These are phyloP conservation scores for Paedocypris micromegethes DNA, from an alignment of 2,797 vertebrate genomes.

Conservation along the genomic window DNA sequence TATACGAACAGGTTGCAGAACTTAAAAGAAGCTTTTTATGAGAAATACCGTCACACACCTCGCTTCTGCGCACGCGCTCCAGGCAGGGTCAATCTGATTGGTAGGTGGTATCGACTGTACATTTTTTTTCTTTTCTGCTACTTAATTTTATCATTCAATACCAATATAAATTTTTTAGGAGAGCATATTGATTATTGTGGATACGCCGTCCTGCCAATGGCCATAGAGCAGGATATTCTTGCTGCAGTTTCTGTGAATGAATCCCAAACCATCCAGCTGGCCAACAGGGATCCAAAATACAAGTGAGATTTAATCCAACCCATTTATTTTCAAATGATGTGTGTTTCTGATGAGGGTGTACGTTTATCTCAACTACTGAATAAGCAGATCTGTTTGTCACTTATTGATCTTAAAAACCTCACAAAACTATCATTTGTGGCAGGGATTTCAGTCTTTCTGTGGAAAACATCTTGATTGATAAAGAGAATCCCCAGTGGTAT, in stretches of 20 bases:
- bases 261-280: constrained; percentile 72
- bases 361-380: too few relatives aligned
- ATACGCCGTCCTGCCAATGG: constrained; percentile 96
- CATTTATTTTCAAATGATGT: too few relatives aligned
- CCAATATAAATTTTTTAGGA: constrained; percentile 61
- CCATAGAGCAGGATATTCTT: constrained; percentile 90
- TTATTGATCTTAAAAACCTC: too few relatives aligned
- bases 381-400: too few relatives aligned
- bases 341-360: too few relatives aligned
- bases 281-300: constrained; percentile 81
- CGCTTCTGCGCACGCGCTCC: constrained; percentile 89
- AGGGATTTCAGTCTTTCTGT: constrained; percentile 79
- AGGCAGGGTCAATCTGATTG: constrained; percentile 95
- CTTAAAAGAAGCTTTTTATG: constrained; percentile 78
- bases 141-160: constrained; percentile 11
- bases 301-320: constrained; percentile 63
- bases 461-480: constrained; percentile 79
- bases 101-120: constrained; percentile 60
- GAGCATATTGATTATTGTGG: constrained; percentile 98
- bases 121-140: constrained; percentile 7
- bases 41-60: constrained; percentile 81
- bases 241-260: constrained; percentile 81
- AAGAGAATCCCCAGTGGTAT: constrained; percentile 85
- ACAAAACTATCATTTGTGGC: constrained; percentile 46
- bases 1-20: constrained; percentile 74